Evolutionary conservation across 2,113 vertebrate genomes (phyloP).

Genomic region (Raja brachyura): DNA sequence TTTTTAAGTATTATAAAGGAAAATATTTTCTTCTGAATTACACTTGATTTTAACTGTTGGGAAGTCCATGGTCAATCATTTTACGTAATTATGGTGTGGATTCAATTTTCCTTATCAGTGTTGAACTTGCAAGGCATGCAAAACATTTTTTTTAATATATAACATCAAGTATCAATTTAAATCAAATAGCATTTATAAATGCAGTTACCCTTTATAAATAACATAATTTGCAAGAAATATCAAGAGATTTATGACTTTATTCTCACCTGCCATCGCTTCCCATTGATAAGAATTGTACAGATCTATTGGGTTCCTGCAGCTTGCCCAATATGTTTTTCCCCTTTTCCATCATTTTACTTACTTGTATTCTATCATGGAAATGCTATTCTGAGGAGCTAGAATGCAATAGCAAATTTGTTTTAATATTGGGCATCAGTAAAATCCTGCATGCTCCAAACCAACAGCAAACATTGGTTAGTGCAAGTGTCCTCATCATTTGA

Average conservation of each 20-base stretch:
- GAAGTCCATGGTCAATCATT: neutral
- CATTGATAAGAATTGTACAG: neutral
- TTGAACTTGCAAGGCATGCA: neutral
- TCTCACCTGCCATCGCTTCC: neutral
- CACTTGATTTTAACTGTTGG: neutral
- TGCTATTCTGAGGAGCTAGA: neutral
- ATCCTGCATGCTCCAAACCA: neutral
- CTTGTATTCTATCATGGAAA: neutral
- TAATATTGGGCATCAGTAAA: neutral
- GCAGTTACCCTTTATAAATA: neutral
- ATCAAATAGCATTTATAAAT: neutral
- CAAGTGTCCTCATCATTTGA: neutral
- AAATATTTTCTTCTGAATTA: constrained; percentile 28
- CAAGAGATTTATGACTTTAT: neutral
- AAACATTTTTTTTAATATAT: neutral
- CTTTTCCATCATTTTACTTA: neutral
- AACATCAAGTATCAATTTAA: neutral
- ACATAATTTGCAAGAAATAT: neutral
- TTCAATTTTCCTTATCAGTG: neutral
- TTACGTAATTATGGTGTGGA: neutral
- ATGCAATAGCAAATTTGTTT: neutral
- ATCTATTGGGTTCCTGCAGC: neutral
- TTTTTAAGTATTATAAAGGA: neutral
- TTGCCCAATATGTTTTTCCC: neutral
- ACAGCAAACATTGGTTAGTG: neutral